Evolutionary conservation across 37 sponge, comb jelly and placozoan species (phyloP).

Genomic region (Haliclona indistincta): DNA sequence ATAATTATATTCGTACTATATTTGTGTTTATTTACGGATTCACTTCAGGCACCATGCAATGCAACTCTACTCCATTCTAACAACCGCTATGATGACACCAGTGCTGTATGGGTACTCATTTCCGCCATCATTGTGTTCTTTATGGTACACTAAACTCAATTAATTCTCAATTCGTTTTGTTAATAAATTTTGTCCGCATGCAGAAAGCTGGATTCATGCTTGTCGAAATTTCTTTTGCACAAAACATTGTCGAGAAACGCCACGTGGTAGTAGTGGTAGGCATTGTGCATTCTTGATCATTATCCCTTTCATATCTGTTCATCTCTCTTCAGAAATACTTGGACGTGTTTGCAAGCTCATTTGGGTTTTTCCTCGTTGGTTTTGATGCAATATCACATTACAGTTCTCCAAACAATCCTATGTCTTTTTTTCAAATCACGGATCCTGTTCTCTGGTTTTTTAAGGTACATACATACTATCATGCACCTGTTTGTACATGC

Average conservation of each 20-base stretch:
- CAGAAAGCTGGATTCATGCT: constrained; percentile 77
- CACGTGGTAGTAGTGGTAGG: constrained; percentile 50
- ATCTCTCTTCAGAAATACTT: constrained; percentile 38
- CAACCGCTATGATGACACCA: constrained; percentile 68
- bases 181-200: background rate
- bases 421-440: constrained; percentile 7
- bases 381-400: constrained; percentile 56
- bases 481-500: too few species aligned
- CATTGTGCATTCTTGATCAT: too few species aligned
- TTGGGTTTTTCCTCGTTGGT: constrained; percentile 37
- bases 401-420: constrained; percentile 44
- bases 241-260: constrained; percentile 32
- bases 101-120: constrained; percentile 83
- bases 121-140: constrained; percentile 89
- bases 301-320: too few species aligned
- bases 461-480: constrained; percentile 12
- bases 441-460: constrained; percentile 54
- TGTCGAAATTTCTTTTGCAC: constrained; percentile 53
- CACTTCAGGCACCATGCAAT: too few species aligned
- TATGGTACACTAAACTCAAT: constrained; percentile 62
- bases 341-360: constrained; percentile 49
- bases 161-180: background rate
- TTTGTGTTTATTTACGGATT: too few species aligned
- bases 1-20: too few species aligned
- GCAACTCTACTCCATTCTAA: too few species aligned